phyloP scores from a whole-genome alignment of 2,797 vertebrate species.

The Eulemur mongoz region DNA sequence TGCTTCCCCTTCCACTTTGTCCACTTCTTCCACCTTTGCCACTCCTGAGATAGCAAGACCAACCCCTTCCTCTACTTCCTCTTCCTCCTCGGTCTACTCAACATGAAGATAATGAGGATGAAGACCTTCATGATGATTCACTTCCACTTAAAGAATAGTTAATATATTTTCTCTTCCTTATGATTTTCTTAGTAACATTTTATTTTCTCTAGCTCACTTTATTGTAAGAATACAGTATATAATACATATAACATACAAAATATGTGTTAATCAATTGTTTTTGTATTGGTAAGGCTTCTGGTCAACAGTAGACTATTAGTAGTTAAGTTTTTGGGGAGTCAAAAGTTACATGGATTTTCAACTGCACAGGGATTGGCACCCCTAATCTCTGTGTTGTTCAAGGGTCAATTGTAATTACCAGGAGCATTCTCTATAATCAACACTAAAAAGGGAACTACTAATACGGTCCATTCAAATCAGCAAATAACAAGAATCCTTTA shows the following conservation, averaged over 20 bases:
- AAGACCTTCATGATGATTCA: not conserved
- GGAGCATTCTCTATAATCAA: conserved; percentile 12
- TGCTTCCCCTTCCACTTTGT: not conserved
- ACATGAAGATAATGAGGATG: not conserved
- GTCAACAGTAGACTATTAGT: not conserved
- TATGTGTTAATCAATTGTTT: not conserved
- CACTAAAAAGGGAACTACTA: not conserved
- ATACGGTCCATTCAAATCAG: not conserved
- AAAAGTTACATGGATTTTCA: not conserved
- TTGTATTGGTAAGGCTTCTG: not conserved
- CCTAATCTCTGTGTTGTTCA: not conserved
- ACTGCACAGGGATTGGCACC: not conserved
- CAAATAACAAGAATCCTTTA: conserved; percentile 22
- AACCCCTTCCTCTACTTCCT: not conserved
- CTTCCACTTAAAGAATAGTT: not conserved
- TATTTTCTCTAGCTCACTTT: not conserved
- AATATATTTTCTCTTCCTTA: not conserved
- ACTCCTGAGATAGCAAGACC: not conserved
- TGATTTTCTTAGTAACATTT: not conserved
- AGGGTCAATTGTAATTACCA: not conserved
- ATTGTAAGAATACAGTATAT: not conserved
- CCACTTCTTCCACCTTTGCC: not conserved
- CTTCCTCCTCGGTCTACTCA: not conserved
- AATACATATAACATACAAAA: not conserved
- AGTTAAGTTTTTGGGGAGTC: not conserved